Percentiles rank a stretch among this genome's conserved stretches.
These are phyloP conservation scores for Eupeodes latifasciatus DNA, from an alignment of 2,888 invertebrate genomes.

Conservation along the genomic window DNA sequence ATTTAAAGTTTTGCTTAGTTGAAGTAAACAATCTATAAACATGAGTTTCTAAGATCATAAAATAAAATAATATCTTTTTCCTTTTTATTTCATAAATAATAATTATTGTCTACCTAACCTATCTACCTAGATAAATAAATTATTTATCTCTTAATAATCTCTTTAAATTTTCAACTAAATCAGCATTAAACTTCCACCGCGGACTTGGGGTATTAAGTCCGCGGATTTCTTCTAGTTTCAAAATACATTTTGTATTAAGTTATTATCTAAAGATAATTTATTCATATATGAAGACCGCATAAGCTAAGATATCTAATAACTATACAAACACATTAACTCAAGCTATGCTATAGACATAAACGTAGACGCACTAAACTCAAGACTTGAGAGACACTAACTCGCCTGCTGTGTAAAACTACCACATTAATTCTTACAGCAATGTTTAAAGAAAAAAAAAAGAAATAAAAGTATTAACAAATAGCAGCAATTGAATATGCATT, in stretches of 20 bases:
- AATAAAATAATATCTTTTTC: too few species aligned
- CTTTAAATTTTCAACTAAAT: too few species aligned
- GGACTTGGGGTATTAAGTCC: not conserved
- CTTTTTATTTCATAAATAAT: too few species aligned
- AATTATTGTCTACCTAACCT: too few species aligned
- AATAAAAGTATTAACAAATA: not conserved
- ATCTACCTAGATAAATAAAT: too few species aligned
- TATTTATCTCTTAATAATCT: too few species aligned
- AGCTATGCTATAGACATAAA: not conserved
- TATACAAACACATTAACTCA: not conserved
- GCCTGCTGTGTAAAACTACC: not conserved
- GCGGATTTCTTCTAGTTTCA: not conserved
- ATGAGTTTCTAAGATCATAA: too few species aligned
- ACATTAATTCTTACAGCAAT: slow-evolving; percentile 5
- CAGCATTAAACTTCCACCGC: not conserved
- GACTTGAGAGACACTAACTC: not conserved
- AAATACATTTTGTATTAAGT: not conserved
- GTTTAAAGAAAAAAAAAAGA: slow-evolving; percentile 15
- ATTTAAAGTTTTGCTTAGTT: too few species aligned
- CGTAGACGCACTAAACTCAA: not conserved
- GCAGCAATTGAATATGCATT: slow-evolving; percentile 31
- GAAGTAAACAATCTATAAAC: too few species aligned
- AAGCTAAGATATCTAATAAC: not conserved
- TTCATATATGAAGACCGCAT: not conserved
- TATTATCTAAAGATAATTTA: not conserved